A percentile compares a stretch with the other conserved stretches of the same genome.
Conservation (phyloP, 2,797 vertebrate species). For the Cephalopachus bancanus region DNA sequence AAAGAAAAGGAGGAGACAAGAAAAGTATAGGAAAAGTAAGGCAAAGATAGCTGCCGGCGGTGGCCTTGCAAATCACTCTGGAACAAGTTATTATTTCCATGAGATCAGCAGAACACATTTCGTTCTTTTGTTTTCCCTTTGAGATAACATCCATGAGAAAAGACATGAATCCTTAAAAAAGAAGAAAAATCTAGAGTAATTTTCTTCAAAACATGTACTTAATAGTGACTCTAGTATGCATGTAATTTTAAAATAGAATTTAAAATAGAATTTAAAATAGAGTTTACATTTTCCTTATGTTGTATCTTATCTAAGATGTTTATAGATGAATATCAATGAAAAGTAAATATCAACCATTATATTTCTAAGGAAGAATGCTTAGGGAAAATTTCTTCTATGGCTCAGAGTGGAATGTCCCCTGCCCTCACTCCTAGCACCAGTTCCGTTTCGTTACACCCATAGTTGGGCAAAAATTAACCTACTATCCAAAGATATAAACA, state of each 20-base stretch:
- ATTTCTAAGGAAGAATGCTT: slow-evolving; percentile 40
- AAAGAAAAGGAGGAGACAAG: neutral
- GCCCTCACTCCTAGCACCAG: neutral
- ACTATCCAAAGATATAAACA: neutral
- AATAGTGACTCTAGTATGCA: neutral
- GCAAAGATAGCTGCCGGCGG: neutral
- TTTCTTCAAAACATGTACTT: neutral
- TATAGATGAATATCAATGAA: slow-evolving; percentile 18
- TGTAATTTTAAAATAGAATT: slow-evolving; percentile 25
- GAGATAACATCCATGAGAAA: slow-evolving; percentile 33
- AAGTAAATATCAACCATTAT: slow-evolving; percentile 9
- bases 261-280: slow-evolving; percentile 29
- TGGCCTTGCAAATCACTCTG: neutral
- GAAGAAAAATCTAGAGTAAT: neutral
- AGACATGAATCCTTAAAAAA: slow-evolving; percentile 29
- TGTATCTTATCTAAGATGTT: neutral
- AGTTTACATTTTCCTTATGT: neutral
- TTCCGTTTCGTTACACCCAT: slow-evolving; percentile 4
- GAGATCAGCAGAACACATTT: slow-evolving; percentile 31
- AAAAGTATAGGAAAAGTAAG: slow-evolving; percentile 16
- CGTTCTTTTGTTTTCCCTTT: slow-evolving; percentile 31
- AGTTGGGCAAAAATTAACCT: slow-evolving; percentile 1
- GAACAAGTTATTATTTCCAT: slow-evolving; percentile 24
- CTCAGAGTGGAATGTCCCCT: neutral
- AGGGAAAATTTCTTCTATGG: neutral